Evolutionary conservation across 2,888 invertebrate genomes (phyloP).

Genomic region (Drosophila borealis): DNA sequence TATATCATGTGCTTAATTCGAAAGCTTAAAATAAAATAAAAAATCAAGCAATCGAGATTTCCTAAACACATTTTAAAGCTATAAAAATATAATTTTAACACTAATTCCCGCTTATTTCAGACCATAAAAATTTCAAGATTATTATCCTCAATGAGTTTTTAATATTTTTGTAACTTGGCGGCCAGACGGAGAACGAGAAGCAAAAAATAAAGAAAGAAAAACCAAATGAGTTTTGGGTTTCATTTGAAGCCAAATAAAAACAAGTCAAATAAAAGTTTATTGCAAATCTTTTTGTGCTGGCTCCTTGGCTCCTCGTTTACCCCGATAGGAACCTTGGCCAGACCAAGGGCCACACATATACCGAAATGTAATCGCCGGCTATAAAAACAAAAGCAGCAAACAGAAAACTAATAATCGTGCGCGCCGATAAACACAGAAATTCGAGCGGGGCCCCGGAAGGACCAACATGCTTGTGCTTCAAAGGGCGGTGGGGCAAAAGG

Average conservation of each 20-base stretch:
- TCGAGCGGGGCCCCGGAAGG: slow-evolving; percentile 26
- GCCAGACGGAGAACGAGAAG: not conserved
- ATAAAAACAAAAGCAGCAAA: slow-evolving; percentile 76
- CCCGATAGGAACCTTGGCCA: slow-evolving; percentile 10
- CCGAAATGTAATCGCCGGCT: slow-evolving; percentile 76
- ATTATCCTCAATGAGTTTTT: slow-evolving; percentile 67
- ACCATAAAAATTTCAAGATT: slow-evolving; percentile 31
- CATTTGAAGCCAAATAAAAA: slow-evolving; percentile 51
- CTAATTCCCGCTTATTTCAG: slow-evolving; percentile 16
- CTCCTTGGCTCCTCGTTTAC: slow-evolving; percentile 3
- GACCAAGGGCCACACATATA: slow-evolving; percentile 48
- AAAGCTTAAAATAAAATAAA: too few species aligned
- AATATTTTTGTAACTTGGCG: slow-evolving; percentile 56
- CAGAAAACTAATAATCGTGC: slow-evolving; percentile 77
- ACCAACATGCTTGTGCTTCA: slow-evolving; percentile 32
- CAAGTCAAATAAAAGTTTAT: slow-evolving; percentile 77
- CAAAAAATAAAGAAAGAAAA: slow-evolving; percentile 8
- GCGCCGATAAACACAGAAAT: slow-evolving; percentile 77
- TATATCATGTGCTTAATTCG: too few species aligned
- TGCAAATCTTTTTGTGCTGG: slow-evolving; percentile 61
- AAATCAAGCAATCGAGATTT: not conserved
- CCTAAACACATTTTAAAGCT: not conserved
- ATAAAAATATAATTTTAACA: slow-evolving; percentile 7
- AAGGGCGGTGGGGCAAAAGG: slow-evolving; percentile 4
- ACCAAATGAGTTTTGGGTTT: slow-evolving; percentile 51